These are phyloP conservation scores for Lethrus apterus DNA, from an alignment of 1,140 invertebrate genomes.

Conservation along the genomic window DNA sequence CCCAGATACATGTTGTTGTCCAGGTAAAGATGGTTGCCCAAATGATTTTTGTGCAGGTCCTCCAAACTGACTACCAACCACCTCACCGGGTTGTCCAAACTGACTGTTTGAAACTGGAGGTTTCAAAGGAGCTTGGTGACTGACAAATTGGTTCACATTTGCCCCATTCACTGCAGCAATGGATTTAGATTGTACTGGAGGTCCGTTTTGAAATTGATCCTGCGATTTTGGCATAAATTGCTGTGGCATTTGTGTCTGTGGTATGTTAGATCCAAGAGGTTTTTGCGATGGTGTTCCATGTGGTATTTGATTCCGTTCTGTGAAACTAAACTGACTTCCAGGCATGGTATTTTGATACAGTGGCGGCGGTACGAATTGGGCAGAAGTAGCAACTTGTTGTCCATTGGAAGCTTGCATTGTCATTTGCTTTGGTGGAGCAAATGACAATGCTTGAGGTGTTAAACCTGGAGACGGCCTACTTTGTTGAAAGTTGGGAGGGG, in stretches of 20 bases:
- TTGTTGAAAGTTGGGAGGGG: slow-evolving; percentile 20
- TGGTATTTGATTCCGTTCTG: too few relatives aligned
- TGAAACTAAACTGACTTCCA: too few relatives aligned
- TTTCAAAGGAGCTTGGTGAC: slow-evolving; percentile 3
- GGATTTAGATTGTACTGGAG: slow-evolving; percentile 27
- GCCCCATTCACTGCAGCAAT: slow-evolving; percentile 14
- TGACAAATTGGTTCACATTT: slow-evolving; percentile 21
- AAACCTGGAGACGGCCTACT: slow-evolving; percentile 16
- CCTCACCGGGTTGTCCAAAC: too few relatives aligned
- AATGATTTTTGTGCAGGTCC: slow-evolving; percentile 17
- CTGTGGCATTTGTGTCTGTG: too few relatives aligned
- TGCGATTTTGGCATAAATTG: too few relatives aligned
- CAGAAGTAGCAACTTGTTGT: slow-evolving; percentile 10
- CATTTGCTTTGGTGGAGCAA: slow-evolving; percentile 19
- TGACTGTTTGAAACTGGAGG: slow-evolving; percentile 5
- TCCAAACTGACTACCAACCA: too few relatives aligned
- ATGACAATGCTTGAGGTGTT: slow-evolving; percentile 22
- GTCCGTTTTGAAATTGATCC: too few relatives aligned
- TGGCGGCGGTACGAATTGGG: slow-evolving; percentile 6
- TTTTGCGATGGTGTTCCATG: too few relatives aligned
- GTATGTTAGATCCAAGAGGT: too few relatives aligned
- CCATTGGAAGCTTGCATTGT: slow-evolving; percentile 4
- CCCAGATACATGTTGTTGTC: slow-evolving; percentile 25
- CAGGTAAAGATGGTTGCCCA: neutral
- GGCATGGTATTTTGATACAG: too few relatives aligned